Conservation (phyloP, 2,888 invertebrate species). For the Branchipolynoe longqiensis region DNA sequence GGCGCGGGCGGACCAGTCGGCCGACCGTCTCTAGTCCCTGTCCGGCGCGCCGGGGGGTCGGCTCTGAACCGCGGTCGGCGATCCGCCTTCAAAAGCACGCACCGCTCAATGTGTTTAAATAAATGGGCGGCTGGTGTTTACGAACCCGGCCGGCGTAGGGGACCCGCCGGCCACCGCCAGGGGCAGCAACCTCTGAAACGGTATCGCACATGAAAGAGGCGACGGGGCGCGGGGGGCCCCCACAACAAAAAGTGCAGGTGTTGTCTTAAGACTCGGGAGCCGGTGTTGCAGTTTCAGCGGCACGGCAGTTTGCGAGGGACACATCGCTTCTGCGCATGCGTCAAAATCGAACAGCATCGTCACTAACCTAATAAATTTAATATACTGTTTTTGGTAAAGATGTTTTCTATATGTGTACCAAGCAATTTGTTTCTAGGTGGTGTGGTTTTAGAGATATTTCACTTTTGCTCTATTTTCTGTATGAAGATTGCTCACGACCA, state of each 20-base stretch:
- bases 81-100: slow-evolving; percentile 41
- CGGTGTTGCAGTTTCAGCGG: not conserved
- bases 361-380: no score
- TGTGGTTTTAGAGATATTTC: no score
- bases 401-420: no score
- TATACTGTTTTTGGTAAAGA: no score
- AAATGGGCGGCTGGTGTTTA: slow-evolving; percentile 38
- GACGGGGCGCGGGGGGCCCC: not conserved
- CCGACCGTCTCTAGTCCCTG: not conserved
- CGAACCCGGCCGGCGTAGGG: not conserved
- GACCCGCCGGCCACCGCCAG: slow-evolving; percentile 8
- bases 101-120: slow-evolving; percentile 40
- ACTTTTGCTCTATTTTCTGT: no score
- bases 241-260: not conserved
- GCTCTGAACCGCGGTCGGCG: slow-evolving; percentile 21
- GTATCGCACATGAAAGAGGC: slow-evolving; percentile 25
- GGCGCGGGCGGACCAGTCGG: not conserved
- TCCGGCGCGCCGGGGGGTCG: slow-evolving; percentile 42
- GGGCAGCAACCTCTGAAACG: not conserved
- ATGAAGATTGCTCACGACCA: no score
- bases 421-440: no score
- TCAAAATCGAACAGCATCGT: no score
- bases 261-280: slow-evolving; percentile 43
- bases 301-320: no score
- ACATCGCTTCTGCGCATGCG: no score